Evolutionary conservation across 2,888 invertebrate genomes (phyloP).

Genomic region (Ophion ellenae): DNA sequence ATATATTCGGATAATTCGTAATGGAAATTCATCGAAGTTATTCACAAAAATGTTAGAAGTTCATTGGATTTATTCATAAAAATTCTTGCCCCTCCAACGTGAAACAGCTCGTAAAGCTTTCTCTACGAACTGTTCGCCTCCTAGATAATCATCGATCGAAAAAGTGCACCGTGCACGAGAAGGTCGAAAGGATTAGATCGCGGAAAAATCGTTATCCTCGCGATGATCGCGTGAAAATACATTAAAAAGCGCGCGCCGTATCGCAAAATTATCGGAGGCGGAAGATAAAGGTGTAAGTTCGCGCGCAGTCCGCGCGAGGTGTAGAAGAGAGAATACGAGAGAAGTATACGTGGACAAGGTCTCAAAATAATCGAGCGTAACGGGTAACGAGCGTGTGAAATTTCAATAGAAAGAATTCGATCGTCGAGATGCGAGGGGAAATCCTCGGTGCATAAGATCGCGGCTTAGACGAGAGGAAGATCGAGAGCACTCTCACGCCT

Average conservation of each 20-base stretch:
- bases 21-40: not conserved
- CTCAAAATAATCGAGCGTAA: not conserved
- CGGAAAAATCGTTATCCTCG: slow-evolving; percentile 19
- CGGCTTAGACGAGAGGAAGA: slow-evolving; percentile 28
- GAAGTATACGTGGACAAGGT: not conserved
- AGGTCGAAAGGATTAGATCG: not conserved
- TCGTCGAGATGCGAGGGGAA: slow-evolving; percentile 17
- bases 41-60: not conserved
- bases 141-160: not conserved
- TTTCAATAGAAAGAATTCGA: slow-evolving; percentile 39
- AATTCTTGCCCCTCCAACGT: not conserved
- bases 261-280: slow-evolving; percentile 17
- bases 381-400: slow-evolving; percentile 48
- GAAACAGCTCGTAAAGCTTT: not conserved
- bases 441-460: slow-evolving; percentile 6
- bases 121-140: not conserved
- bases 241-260: slow-evolving; percentile 4
- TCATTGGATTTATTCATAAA: not conserved
- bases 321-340: slow-evolving; percentile 17
- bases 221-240: slow-evolving; percentile 24
- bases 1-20: not conserved
- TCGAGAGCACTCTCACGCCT: slow-evolving; percentile 62
- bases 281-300: slow-evolving; percentile 21
- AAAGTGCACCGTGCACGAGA: not conserved
- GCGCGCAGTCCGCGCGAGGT: not conserved